Conservation (phyloP, 2,113 vertebrate genomes). For the Struthio camelus region DNA sequence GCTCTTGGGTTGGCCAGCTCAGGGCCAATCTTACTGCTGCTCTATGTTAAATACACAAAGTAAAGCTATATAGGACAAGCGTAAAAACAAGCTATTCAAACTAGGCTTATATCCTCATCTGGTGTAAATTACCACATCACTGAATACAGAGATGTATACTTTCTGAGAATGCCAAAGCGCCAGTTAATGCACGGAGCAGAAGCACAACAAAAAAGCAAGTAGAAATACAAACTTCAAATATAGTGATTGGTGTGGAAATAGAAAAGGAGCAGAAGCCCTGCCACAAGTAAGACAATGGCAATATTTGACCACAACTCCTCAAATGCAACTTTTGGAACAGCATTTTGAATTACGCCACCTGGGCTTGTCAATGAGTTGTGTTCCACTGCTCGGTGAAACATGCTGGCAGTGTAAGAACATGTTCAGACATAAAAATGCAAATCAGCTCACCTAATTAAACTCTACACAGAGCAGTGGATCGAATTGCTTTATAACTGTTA, state of each 20-base stretch:
- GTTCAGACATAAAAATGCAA: conserved; percentile 20
- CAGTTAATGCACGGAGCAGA: neutral
- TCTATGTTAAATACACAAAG: neutral
- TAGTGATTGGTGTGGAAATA: neutral
- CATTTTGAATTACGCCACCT: neutral
- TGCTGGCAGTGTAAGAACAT: neutral
- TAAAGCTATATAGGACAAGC: neutral
- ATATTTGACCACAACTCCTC: neutral
- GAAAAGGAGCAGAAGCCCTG: neutral
- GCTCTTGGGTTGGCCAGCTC: neutral
- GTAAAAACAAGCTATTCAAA: neutral
- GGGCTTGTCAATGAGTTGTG: neutral
- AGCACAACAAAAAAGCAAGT: neutral
- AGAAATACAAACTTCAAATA: neutral
- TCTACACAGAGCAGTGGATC: neutral
- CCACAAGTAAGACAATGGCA: neutral
- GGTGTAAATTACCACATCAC: fast-evolving
- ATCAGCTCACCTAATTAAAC: neutral
- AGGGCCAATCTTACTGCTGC: neutral
- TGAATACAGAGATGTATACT: neutral
- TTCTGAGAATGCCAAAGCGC: fast-evolving
- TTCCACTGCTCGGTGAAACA: neutral
- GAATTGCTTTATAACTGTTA: neutral
- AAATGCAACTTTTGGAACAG: neutral
- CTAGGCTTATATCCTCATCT: neutral